phyloP scores from a whole-genome alignment of 1,140 invertebrate species.

The Anastrepha obliqua region DNA sequence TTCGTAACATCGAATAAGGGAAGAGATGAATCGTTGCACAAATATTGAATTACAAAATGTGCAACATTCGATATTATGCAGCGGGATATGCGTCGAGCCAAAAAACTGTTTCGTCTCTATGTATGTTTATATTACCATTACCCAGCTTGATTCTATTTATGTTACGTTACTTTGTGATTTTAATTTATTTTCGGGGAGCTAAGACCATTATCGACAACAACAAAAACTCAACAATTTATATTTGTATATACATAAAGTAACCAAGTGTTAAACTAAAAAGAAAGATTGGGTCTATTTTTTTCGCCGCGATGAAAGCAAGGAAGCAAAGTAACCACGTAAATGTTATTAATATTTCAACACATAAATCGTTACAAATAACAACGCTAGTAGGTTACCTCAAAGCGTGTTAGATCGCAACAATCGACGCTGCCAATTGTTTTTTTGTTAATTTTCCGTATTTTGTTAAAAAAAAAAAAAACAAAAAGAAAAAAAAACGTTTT shows the following conservation, averaged over 20 bases:
- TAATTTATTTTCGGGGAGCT: conserved; percentile 28
- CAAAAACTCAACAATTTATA: conserved; percentile 55
- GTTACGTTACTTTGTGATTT: conserved; percentile 46
- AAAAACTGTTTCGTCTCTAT: conserved; percentile 4
- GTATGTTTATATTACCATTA: conserved; percentile 8
- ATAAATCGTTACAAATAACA: background rate
- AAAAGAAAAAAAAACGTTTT: background rate
- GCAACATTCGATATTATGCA: background rate
- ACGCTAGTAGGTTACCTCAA: background rate
- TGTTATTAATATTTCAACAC: conserved; percentile 42
- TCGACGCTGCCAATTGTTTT: conserved; percentile 20
- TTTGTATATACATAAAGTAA: conserved; percentile 53
- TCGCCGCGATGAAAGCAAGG: background rate
- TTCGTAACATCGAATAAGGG: conserved; percentile 17
- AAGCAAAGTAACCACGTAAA: conserved; percentile 1
- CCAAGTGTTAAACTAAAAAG: conserved; percentile 35
- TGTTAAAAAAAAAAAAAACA: background rate
- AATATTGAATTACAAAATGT: background rate
- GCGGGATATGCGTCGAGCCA: background rate
- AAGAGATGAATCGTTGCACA: conserved; percentile 13
- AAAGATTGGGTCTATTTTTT: conserved; percentile 44
- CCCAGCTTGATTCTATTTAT: conserved; percentile 47
- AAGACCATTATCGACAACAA: conserved; percentile 41
- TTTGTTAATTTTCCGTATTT: background rate
- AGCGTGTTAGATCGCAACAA: conserved; percentile 31